Base-by-base conservation (phyloP, 2,888 invertebrate species). In the Chrysomela aeneicollis region DNA sequence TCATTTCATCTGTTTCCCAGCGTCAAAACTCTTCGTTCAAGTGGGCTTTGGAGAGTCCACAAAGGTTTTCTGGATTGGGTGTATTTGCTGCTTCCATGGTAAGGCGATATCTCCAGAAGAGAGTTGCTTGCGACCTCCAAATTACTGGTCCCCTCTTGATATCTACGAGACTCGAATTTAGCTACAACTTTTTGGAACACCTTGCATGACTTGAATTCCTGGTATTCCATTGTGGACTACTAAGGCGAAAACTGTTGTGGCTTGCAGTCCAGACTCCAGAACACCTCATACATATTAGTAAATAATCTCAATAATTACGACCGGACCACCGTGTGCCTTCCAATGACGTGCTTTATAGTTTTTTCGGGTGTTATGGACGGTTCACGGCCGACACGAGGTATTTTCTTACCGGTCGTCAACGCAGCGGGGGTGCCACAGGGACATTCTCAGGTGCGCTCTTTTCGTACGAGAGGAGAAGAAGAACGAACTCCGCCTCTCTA, bases 401-500 rank as follows among this genome's bases (percentile, higher is more conserved):
- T 72, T 68, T 70, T 71, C 69, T 72, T 69, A 71, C 69, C 72
- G 71, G 71, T 70, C 69, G 70, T 69, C 64, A 62, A 66, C 74
- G 63, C 77, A 71, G 73, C 70, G 73, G 78, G 76, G 73, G 73
- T 72, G 73, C 74, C 64, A 26, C 26, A 63, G 70, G 75, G 76
- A 77, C 78, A 78, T 78, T 78, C 78, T 78, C 78, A 78, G 78
- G 78, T 78, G 78, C 42, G 42, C 42, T 42, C n/a, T 15, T 78
- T 74, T 70, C 69, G 57, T 64, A 67, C 67, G 64, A 66, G 66
- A 69, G 67, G 63, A 57, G 62, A 62, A 54, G 60, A 42, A 42
- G 42, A 42, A 35, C 32, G 54, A n/a, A 42, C 15, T n/a, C 42
- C n/a, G n/a, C n/a, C 42, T 42, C n/a, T 3, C 2, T 15, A 15